Evolutionary conservation across 2,888 invertebrate genomes (phyloP).

Genomic region (Thereva unica): DNA sequence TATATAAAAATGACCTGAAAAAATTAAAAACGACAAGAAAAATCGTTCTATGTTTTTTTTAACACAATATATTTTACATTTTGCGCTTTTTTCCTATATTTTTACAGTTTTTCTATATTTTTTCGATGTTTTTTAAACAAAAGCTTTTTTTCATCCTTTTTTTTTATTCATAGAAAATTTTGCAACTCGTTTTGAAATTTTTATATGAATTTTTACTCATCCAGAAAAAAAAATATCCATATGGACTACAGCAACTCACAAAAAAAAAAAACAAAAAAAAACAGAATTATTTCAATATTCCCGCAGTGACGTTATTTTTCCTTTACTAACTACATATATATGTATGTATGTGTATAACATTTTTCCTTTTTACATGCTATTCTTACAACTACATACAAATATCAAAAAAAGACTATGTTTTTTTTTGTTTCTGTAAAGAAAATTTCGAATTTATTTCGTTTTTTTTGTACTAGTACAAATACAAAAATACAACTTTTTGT

Average conservation of each 20-base stretch:
- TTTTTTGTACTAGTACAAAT: too few relatives aligned
- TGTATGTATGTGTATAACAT: background rate
- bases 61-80: constrained; percentile 3
- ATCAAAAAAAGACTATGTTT: too few relatives aligned
- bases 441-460: too few relatives aligned
- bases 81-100: constrained; percentile 14
- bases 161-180: background rate
- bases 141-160: background rate
- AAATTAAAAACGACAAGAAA: background rate
- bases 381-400: too few relatives aligned
- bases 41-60: constrained; percentile 23
- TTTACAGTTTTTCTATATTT: constrained; percentile 21
- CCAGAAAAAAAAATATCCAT: background rate
- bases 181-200: background rate
- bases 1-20: too few relatives aligned
- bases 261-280: too few relatives aligned
- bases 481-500: too few relatives aligned
- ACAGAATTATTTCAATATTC: constrained; percentile 6
- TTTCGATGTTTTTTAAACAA: constrained; percentile 12
- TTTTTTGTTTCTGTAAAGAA: too few relatives aligned
- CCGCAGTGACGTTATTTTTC: constrained; percentile 23
- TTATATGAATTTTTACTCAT: too few relatives aligned
- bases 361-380: background rate
- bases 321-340: constrained; percentile 18
- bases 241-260: background rate